Percentiles rank a stretch among this genome's conserved stretches.
Conservation (phyloP, 2,797 vertebrate species). For the Scleropages formosus region DNA sequence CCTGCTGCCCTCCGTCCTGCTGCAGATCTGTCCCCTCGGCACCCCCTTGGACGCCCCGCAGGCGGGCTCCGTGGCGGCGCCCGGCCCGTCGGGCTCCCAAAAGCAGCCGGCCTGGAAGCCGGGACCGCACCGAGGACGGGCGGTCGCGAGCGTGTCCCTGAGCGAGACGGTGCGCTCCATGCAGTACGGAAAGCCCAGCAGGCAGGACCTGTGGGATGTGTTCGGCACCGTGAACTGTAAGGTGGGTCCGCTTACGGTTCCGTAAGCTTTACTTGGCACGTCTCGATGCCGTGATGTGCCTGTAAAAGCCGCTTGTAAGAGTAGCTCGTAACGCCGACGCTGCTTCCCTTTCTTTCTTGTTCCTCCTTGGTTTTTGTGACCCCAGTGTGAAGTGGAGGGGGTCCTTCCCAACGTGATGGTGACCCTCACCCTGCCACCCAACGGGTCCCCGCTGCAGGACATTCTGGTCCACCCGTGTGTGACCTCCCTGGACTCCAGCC, state of each 20-base stretch:
- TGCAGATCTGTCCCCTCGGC: constrained; percentile 86
- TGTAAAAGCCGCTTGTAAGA: background rate
- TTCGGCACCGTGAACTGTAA: constrained; percentile 88
- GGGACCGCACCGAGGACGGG: constrained; percentile 77
- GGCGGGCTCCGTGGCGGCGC: constrained; percentile 45
- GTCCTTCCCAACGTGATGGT: constrained; percentile 84
- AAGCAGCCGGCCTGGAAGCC: constrained; percentile 88
- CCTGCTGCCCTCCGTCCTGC: constrained; percentile 72
- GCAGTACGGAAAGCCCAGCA: constrained; percentile 81
- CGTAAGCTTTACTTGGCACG: background rate
- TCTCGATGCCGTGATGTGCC: background rate
- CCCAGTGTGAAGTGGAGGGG: constrained; percentile 91
- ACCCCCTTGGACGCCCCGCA: constrained; percentile 76
- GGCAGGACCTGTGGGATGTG: constrained; percentile 87
- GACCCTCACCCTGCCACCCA: constrained; percentile 82
- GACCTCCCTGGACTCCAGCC: constrained; percentile 83
- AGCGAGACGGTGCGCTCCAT: constrained; percentile 86
- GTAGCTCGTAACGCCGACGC: no score
- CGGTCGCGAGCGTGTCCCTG: constrained; percentile 78
- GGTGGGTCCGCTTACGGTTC: constrained; percentile 65
- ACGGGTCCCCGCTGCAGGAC: constrained; percentile 90
- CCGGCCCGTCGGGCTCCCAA: constrained; percentile 57
- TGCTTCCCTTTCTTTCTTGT: constrained; percentile 16
- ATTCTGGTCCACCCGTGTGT: constrained; percentile 90
- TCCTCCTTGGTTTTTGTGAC: constrained; percentile 23